phyloP scores from a whole-genome alignment of 2,888 invertebrate genomes.

The Orthosia gothica region DNA sequence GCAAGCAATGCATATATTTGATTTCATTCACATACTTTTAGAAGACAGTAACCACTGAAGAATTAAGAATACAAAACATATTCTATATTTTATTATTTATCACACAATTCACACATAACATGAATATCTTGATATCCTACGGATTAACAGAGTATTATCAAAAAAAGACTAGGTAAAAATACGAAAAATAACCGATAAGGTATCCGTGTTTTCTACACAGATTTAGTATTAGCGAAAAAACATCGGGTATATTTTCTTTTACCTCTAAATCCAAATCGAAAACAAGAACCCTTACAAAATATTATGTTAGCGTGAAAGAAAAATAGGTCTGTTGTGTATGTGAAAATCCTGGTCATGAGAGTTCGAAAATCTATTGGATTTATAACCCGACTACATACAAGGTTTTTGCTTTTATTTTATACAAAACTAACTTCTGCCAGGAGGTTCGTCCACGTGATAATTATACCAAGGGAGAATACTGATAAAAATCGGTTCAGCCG shows the following conservation, averaged over 20 bases:
- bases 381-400: conserved; percentile 9
- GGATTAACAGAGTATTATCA: not conserved
- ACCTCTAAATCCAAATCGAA: conserved; percentile 3
- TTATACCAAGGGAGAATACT: no score
- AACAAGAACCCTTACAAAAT: conserved; percentile 4
- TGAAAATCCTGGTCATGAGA: conserved; percentile 49
- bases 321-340: conserved; percentile 36
- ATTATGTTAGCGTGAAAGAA: conserved; percentile 10
- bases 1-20: no score
- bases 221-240: not conserved
- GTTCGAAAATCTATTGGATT: conserved; percentile 52
- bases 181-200: not conserved
- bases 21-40: no score
- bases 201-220: not conserved
- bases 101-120: not conserved
- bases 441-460: no score
- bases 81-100: not conserved
- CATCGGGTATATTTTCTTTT: not conserved
- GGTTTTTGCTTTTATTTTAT: not conserved
- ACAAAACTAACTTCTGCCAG: not conserved
- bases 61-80: not conserved
- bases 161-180: not conserved
- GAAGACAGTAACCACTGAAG: no score
- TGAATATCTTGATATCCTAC: not conserved
- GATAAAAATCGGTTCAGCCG: no score